Conservation (phyloP, 2,888 invertebrate species). For the Trileptium ribeirensis region DNA sequence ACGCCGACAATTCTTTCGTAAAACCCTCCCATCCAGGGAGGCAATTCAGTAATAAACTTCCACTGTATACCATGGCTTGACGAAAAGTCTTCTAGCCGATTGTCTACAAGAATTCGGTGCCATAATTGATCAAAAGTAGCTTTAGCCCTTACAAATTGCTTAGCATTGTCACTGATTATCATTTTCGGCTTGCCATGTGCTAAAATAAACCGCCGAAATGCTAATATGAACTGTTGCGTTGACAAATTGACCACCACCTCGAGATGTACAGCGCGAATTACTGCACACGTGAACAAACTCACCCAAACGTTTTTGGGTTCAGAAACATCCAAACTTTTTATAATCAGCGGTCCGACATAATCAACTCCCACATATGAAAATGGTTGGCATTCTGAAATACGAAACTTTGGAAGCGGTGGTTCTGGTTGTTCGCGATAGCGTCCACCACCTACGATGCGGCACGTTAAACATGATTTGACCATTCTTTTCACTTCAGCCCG, state of each 20-base stretch:
- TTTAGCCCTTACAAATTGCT: conserved; percentile 44
- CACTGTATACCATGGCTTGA: neutral
- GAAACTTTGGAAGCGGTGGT: neutral
- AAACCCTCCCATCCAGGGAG: neutral
- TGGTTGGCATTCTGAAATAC: neutral
- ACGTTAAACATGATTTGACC: neutral
- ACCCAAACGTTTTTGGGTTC: conserved; percentile 7
- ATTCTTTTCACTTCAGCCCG: conserved; percentile 14
- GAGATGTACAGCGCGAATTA: conserved; percentile 16
- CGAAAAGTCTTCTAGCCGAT: neutral
- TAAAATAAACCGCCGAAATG: conserved; percentile 43
- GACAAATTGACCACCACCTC: conserved; percentile 36
- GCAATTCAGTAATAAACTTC: neutral
- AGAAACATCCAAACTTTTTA: neutral
- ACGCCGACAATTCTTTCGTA: neutral
- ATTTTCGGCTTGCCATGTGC: conserved; percentile 41
- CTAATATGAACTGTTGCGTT: conserved; percentile 44
- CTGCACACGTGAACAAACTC: conserved; percentile 18
- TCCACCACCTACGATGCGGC: neutral
- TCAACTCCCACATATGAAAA: neutral
- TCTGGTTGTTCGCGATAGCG: neutral
- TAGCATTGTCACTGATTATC: conserved; percentile 52
- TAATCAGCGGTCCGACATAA: conserved; percentile 6
- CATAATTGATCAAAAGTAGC: conserved; percentile 33
- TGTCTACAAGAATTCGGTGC: neutral